A percentile compares a stretch with the other conserved stretches of the same genome.
These are phyloP conservation scores for Struthidea cinerea DNA, from an alignment of 2,113 vertebrate genomes.

Conservation along the genomic window DNA sequence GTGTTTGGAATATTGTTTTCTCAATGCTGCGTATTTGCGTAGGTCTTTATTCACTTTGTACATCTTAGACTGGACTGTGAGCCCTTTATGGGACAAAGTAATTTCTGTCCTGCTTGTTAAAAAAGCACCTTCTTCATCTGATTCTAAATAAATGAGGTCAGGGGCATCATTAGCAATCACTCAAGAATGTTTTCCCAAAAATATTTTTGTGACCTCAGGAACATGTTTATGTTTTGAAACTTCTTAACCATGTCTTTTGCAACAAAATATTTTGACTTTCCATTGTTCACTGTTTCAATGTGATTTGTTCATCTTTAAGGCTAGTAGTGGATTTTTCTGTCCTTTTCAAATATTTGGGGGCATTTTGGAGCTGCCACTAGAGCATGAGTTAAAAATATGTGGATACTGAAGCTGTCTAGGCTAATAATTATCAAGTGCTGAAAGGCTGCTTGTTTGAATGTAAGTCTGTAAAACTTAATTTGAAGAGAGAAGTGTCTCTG, in stretches of 20 bases:
- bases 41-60: background rate
- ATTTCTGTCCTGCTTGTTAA: background rate
- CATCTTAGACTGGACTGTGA: background rate
- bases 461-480: conserved; percentile 1
- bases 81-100: background rate
- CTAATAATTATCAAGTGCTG: conserved; percentile 2
- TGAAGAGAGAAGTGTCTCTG: background rate
- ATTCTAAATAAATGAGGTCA: conserved; percentile 21
- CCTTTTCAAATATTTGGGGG: background rate
- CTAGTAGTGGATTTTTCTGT: background rate
- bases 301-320: background rate
- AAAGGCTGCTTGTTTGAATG: background rate
- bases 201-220: conserved; percentile 43
- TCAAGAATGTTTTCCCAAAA: conserved; percentile 37
- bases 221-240: conserved; percentile 12
- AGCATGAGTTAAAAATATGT: background rate
- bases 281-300: background rate
- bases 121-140: conserved; percentile 21
- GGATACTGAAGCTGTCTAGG: background rate
- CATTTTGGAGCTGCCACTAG: background rate
- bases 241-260: conserved; percentile 7
- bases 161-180: conserved; percentile 9
- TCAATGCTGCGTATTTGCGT: background rate
- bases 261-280: conserved; percentile 1
- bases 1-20: background rate